phyloP scores from a whole-genome alignment of 2,888 invertebrate genomes.

The Drosophila anomalata region DNA sequence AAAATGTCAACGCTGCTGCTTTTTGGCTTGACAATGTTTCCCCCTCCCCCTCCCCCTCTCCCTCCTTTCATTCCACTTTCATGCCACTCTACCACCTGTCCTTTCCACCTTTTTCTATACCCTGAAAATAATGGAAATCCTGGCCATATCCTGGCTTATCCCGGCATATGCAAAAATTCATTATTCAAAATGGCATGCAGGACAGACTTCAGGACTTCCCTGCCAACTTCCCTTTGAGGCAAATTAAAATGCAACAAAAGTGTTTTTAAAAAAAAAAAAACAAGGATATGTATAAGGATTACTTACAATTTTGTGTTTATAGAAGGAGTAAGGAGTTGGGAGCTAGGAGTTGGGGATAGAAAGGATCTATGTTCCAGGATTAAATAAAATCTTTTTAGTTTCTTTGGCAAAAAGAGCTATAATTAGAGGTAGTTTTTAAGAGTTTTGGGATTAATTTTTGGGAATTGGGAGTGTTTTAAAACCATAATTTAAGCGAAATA shows the following conservation, averaged over 20 bases:
- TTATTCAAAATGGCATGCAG: not conserved
- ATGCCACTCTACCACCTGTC: not conserved
- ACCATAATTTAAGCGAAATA: no score
- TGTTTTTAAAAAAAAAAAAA: no score
- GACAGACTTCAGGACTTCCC: not conserved
- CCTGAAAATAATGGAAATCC: constrained; percentile 22
- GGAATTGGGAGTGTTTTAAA: no score
- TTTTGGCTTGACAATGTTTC: constrained; percentile 39
- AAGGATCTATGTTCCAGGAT: no score
- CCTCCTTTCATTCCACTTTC: not conserved
- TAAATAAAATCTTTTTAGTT: no score
- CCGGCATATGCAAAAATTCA: not conserved
- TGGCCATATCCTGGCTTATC: not conserved
- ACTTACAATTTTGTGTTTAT: no score
- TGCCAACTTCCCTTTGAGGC: not conserved
- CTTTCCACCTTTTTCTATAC: constrained; percentile 13
- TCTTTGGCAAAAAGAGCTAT: no score
- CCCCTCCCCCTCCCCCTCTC: not conserved
- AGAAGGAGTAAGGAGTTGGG: no score
- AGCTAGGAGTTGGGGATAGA: no score
- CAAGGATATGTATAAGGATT: no score
- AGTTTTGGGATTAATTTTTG: no score
- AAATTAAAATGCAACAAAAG: not conserved
- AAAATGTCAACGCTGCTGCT: constrained; percentile 74
- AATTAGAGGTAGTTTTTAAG: no score